Base-by-base conservation (phyloP, 2,888 invertebrate species). In the Pecten maximus region DNA sequence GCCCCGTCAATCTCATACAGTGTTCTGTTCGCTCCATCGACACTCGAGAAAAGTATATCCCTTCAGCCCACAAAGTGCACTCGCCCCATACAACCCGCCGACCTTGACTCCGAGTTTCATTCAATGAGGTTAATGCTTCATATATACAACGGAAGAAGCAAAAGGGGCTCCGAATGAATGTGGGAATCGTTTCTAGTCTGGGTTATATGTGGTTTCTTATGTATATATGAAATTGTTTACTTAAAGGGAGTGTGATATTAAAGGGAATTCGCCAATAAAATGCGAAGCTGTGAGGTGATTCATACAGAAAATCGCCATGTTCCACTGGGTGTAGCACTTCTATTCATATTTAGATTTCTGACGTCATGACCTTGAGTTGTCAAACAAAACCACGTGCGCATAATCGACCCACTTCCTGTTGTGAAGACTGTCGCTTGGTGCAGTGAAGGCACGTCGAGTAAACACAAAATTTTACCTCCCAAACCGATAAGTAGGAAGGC, bases 311-410 rank as follows among this genome's bases (percentile, higher is more conserved):
- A 23, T 74, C 74, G 74, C 74, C 74, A 23, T 74, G 28, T 35
- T 74, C 2, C 23, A 74, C 74, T 74, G 74, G 74, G 74, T 74
- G 74, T 74, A 74, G 74, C 74, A 74, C 74, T 74, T 74, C 74
- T 74, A 74, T 74, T 74, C 87, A 89, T 87, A 89, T 89, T 89
- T 87, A 39, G 40, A 54, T 40, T 40, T 88, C 88, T 91, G 89
- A 92, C 91, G 91, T 89, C 90, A 89, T 87, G 90, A 92, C 91
- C 91, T 92, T 92, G 91, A 92, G 89, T 88, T 89, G 88, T 88
- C 90, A 90, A 90, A 88, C 90, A 91, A 89, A 89, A 54, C 87
- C 88, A 88, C 89, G 90, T 89, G 90, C 89, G 90, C 90, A 90
- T 90, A 90, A 88, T 90, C 90, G 90, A 91, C 91, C 91, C 87